These are phyloP conservation scores for Maniola hyperantus DNA, from an alignment of 2,888 invertebrate genomes.

Conservation along the genomic window DNA sequence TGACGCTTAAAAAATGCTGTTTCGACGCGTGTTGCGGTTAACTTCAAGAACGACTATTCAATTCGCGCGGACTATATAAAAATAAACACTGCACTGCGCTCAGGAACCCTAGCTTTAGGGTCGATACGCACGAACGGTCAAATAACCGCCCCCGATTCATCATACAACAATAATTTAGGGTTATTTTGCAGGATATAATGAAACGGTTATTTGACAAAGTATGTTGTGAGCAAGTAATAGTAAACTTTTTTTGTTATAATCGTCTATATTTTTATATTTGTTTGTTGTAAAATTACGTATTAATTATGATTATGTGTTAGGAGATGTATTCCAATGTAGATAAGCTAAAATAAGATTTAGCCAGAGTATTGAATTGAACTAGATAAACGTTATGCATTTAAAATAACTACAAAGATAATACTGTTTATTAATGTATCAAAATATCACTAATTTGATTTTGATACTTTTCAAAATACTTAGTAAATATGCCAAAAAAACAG, in stretches of 20 bases:
- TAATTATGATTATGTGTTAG: constrained; percentile 49
- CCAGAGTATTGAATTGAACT: constrained; percentile 49
- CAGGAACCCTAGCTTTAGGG: too few species aligned
- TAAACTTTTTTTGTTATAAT: constrained; percentile 53
- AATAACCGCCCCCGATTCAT: too few species aligned
- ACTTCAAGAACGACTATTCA: too few species aligned
- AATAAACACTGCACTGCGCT: too few species aligned
- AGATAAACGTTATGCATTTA: constrained; percentile 11
- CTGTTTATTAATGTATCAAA: neutral
- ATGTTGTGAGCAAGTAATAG: constrained; percentile 1
- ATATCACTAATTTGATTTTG: too few species aligned
- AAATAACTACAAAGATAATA: neutral
- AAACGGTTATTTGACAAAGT: neutral
- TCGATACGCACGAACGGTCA: too few species aligned
- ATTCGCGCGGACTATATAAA: too few species aligned
- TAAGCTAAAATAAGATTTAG: constrained; percentile 54
- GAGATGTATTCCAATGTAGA: constrained; percentile 59
- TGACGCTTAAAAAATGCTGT: too few species aligned
- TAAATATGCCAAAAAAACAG: too few species aligned
- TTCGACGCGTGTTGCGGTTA: too few species aligned
- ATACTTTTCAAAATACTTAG: too few species aligned
- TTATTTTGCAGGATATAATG: neutral
- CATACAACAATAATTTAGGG: neutral
- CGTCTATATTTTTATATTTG: constrained; percentile 70
- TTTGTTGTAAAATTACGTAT: constrained; percentile 47